Conservation (phyloP, 2,888 invertebrate genomes). For the Temnothorax rugatulus region DNA sequence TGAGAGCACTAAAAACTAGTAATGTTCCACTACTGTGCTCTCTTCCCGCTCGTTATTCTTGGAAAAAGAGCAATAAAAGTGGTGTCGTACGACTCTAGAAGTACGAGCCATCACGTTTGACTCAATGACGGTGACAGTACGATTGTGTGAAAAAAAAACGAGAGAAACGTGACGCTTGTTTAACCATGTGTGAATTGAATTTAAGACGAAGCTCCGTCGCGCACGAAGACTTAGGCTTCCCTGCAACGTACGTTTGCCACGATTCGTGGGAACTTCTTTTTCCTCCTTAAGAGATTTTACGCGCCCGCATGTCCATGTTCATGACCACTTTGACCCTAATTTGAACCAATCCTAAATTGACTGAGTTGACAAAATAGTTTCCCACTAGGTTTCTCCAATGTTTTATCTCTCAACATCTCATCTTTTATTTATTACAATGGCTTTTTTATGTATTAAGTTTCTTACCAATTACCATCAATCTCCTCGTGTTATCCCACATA, state of each 20-base stretch:
- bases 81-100: conserved; percentile 19
- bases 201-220: conserved; percentile 61
- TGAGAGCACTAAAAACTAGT: neutral
- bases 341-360: conserved; percentile 44
- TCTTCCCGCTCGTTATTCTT: conserved; percentile 4
- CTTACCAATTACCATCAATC: too few relatives aligned
- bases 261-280: conserved; percentile 74
- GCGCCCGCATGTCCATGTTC: conserved; percentile 69
- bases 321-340: conserved; percentile 49
- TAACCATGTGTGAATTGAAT: conserved; percentile 72
- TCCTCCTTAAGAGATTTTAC: conserved; percentile 57
- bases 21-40: neutral
- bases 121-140: conserved; percentile 36
- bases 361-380: conserved; percentile 18
- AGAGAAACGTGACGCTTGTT: conserved; percentile 56
- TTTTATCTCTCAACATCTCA: conserved; percentile 15
- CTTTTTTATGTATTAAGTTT: neutral
- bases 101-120: conserved; percentile 33
- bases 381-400: conserved; percentile 35
- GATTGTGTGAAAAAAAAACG: conserved; percentile 42
- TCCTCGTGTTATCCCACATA: neutral
- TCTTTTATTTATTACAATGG: neutral
- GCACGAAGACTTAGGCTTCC: conserved; percentile 64
- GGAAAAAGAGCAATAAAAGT: conserved; percentile 35
- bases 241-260: conserved; percentile 61